Evolutionary conservation across 2,888 invertebrate species (phyloP), one percentile per base, ranked within the genome.

Genomic region (Spisula solida): DNA sequence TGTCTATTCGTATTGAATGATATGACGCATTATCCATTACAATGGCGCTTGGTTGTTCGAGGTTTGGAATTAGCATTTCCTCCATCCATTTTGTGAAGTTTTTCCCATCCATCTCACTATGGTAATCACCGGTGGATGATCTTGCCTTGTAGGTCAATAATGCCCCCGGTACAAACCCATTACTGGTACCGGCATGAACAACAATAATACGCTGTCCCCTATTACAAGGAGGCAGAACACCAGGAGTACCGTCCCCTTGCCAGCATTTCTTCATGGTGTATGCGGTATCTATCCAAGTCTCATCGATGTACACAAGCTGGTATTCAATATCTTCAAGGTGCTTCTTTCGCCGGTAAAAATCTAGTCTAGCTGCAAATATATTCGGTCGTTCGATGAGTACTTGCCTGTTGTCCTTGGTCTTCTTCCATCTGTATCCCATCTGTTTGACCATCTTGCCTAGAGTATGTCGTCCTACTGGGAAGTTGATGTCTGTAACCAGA

Each of bases 271-370:
- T 86, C 12, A 78, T 56, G 0, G 81, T 70, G 48, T 87, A 89
- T 0, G 85, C 51, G 10, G 89, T 86, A 70, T 89, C 91, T 0
- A 91, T 78, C 87, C 85, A 89, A 0, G 85, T 88, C 41, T 91
- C 89, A 41, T 90, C 88, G 0, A 90, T 80, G 60, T 86, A 88
- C 0, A 89, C 85, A 20, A 91, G 31, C 16, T 79, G n/a, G 5
- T 34, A 55, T 8, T 85, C 86, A 1, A 16, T 56, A 5, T 86
- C 82, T 82, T 84, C 56, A 6, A 86, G 48, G 2, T 88, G 70
- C 25, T 86, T 81, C 31, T 70, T 87, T 41, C 29, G 75, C 14
- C n/a, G 1, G 20, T 88, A 88, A 55, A 82, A 91, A 0, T 34
- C 12, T 2, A 88, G 18, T 31, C 88, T 18, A 34, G 79, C 79